A percentile compares a stretch with the other conserved stretches of the same genome.
phyloP scores from a whole-genome alignment of 2,113 vertebrate species.

The Grantiella picta region DNA sequence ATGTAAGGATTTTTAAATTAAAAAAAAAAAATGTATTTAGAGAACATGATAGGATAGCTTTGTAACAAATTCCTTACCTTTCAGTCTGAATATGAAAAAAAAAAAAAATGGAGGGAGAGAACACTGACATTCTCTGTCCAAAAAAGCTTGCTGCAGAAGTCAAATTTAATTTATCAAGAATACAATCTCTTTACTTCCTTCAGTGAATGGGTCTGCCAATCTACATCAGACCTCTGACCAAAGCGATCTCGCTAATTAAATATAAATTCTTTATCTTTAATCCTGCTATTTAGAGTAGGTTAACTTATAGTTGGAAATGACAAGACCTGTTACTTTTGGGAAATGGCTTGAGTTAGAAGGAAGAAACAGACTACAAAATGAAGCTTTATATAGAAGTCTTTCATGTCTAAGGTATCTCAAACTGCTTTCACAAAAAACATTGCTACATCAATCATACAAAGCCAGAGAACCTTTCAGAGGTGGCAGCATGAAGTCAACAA shows the following conservation, averaged over 20 bases:
- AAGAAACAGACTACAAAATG: neutral
- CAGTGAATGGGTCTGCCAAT: neutral
- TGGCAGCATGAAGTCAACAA: neutral
- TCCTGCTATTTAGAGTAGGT: neutral
- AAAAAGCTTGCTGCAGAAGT: neutral
- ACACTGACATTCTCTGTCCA: neutral
- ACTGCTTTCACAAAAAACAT: neutral
- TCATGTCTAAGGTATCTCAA: neutral
- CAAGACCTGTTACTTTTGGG: neutral
- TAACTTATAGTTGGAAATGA: neutral
- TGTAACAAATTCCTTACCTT: neutral
- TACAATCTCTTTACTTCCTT: neutral
- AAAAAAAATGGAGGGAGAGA: neutral
- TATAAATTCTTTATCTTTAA: neutral
- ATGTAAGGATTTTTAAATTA: conserved; percentile 22
- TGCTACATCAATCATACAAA: neutral
- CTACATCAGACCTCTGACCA: neutral
- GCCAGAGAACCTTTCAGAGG: neutral
- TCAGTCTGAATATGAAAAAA: neutral
- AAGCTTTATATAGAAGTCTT: neutral
- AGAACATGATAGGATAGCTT: neutral
- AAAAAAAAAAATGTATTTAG: neutral
- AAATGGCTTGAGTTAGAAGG: neutral
- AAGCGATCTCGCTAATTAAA: neutral
- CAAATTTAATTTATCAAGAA: neutral